A percentile compares a stretch with the other conserved stretches of the same genome.
phyloP scores from a whole-genome alignment of 2,797 vertebrate species.

The Carapus acus region DNA sequence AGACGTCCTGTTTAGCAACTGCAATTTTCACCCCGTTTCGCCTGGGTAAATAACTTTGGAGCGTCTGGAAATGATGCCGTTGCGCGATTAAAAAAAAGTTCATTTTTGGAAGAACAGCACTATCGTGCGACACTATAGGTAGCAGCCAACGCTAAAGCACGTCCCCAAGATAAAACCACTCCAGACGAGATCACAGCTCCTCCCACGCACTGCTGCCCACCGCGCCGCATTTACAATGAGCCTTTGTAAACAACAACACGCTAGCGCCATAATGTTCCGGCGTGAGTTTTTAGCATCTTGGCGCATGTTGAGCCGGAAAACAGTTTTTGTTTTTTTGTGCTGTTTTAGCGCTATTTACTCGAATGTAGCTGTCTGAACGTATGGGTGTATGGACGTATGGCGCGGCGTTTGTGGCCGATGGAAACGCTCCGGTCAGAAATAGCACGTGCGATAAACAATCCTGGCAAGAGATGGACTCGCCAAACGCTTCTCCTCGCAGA shows the following conservation, averaged over 20 bases:
- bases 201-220: constrained; percentile 33
- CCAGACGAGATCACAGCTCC: constrained; percentile 27
- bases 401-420: too few relatives aligned
- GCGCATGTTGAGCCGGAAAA: not conserved
- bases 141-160: constrained; percentile 10
- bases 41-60: too few relatives aligned
- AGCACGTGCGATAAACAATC: constrained; percentile 31
- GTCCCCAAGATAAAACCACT: constrained; percentile 30
- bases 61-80: constrained; percentile 22
- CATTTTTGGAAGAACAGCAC: constrained; percentile 7
- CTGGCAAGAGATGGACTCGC: constrained; percentile 27
- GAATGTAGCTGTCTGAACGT: not conserved
- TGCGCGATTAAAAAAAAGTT: constrained; percentile 20
- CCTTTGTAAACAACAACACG: constrained; percentile 30
- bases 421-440: constrained; percentile 26
- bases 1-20: constrained; percentile 58
- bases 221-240: constrained; percentile 24
- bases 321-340: not conserved
- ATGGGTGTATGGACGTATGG: too few relatives aligned
- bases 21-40: constrained; percentile 47
- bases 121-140: constrained; percentile 18
- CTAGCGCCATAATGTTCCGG: constrained; percentile 13
- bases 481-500: too few relatives aligned
- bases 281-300: constrained; percentile 7
- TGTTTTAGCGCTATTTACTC: too few relatives aligned